Base-by-base conservation (phyloP, 2,888 invertebrate genomes). In the Netelia melanura region DNA sequence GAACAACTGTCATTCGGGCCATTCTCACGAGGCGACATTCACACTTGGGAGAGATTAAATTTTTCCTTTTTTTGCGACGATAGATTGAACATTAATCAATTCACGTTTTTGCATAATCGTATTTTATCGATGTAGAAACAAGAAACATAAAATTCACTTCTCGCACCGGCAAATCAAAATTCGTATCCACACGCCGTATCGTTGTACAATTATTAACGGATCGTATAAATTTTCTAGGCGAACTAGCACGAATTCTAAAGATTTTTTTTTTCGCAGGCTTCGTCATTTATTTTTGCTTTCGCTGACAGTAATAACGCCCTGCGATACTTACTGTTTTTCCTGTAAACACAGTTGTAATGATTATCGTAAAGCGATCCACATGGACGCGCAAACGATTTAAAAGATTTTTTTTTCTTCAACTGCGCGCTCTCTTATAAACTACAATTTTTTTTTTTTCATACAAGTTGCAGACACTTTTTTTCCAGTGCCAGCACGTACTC, bases 191-290 rank as follows among this genome's bases (percentile, higher is more conserved):
- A 14, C 44, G 17, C 17, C 71, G 61, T 52, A 77, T 77, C 17
- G 5, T 30, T 65, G 44, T 72, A 70, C 30, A 58, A 64, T 76
- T 23, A 52, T 65, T 11, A 76, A 78, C 52, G 21, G 11, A 81
- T 62, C 70, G 75, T 78, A 77, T 23, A 70, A 81, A 74, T 84
- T 43, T 43, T 79, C 64, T 81, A 78, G 74, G 78, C 77, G 23
- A 81, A 75, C 56, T 70, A 70, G 74, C 64, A 48, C 78, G 48
- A 81, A 70, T 65, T 78, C 38, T 68, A 78, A n/a, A 14, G 43
- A 52, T 56, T 43, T 23, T 11, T 3, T 56, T 43, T 23, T 11
- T 6, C 48, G 30, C 21, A 43, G n/a, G 3, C 11, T 71, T 70
- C 61, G 38, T 56, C 0, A 38, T 38, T 38, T 21, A 65, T 65